Conservation (phyloP, 1,140 invertebrate species). For the Maniola jurtina region DNA sequence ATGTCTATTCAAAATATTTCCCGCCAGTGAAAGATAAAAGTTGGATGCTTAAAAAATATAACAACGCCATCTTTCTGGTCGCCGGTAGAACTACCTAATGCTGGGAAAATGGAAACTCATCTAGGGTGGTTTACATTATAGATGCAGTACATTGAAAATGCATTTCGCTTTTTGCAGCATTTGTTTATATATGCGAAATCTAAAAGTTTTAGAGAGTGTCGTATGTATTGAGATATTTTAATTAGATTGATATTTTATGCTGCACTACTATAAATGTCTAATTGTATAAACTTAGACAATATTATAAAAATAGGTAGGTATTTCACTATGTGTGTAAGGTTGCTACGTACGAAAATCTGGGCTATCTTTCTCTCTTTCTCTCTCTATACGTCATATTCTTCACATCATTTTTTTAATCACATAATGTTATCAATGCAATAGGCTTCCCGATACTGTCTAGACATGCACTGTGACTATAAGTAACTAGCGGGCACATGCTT, state of each 20-base stretch:
- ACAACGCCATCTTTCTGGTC: slow-evolving; percentile 32
- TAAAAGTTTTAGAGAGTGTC: neutral
- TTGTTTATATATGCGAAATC: slow-evolving; percentile 3
- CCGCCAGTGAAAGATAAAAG: neutral
- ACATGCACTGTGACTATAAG: no score
- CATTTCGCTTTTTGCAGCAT: slow-evolving; percentile 6
- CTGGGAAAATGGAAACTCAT: slow-evolving; percentile 1
- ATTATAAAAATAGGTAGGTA: no score
- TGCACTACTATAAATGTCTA: neutral
- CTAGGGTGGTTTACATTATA: slow-evolving; percentile 11
- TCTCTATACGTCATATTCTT: no score
- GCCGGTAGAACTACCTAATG: slow-evolving; percentile 26
- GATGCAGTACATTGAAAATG: slow-evolving; percentile 11
- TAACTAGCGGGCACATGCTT: no score
- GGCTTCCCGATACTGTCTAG: no score
- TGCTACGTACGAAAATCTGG: no score
- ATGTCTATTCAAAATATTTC: no score
- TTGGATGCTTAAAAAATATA: slow-evolving; percentile 9
- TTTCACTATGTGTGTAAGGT: no score
- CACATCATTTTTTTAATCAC: no score
- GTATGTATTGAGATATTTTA: neutral
- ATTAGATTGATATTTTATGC: neutral
- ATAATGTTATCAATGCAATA: no score
- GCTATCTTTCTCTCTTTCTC: no score
- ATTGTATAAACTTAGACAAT: no score